These are phyloP conservation scores for Podarcis lilfordi DNA, from an alignment of 2,797 vertebrate species.

Conservation along the genomic window DNA sequence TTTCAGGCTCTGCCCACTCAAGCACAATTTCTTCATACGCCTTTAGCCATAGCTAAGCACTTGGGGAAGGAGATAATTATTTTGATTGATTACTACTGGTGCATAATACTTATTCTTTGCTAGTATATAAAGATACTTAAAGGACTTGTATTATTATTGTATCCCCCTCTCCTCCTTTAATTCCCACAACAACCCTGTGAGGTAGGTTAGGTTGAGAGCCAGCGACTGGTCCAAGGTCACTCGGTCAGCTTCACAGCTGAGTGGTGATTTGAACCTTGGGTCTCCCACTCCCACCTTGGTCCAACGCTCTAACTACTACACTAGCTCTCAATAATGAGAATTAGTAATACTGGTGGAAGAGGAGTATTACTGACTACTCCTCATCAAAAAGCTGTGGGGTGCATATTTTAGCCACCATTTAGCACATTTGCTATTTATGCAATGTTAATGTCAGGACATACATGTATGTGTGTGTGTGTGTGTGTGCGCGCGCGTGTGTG, in stretches of 20 bases:
- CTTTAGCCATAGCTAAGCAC: neutral
- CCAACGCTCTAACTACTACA: no score
- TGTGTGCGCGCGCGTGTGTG: no score
- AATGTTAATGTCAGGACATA: constrained; percentile 27
- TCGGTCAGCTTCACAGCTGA: no score
- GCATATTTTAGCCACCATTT: neutral
- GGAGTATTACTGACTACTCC: neutral
- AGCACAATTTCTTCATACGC: neutral
- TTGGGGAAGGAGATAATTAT: neutral
- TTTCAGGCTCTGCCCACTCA: neutral
- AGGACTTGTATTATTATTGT: neutral
- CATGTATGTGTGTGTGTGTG: no score
- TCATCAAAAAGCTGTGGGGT: neutral
- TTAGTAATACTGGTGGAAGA: no score
- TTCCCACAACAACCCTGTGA: no score
- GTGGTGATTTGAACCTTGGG: no score
- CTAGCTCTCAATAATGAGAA: no score
- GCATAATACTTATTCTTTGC: neutral
- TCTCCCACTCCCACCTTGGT: no score
- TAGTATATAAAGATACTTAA: neutral
- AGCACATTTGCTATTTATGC: neutral
- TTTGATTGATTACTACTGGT: neutral
- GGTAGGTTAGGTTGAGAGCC: no score
- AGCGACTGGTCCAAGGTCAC: no score
- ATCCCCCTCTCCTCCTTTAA: no score